phyloP scores from a whole-genome alignment of 2,797 vertebrate species.

The Rhinoraja longicauda region DNA sequence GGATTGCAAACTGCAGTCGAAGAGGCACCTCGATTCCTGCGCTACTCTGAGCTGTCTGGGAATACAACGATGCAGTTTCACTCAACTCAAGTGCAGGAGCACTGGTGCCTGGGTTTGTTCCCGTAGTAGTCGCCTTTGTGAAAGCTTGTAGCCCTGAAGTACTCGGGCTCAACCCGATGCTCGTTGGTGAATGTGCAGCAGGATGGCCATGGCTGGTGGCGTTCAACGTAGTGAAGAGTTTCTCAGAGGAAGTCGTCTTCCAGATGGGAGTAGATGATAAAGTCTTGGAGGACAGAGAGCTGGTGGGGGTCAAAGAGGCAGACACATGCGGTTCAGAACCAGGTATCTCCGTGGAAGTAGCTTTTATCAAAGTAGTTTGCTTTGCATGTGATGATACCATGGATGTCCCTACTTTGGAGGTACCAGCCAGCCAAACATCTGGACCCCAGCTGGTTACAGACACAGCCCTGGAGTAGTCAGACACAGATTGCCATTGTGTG shows the following conservation, averaged over 20 bases:
- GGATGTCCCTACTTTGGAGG: not conserved
- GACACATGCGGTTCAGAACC: not conserved
- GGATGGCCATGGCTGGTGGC: not conserved
- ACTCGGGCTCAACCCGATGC: no score
- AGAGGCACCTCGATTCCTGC: not conserved
- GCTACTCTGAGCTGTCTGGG: not conserved
- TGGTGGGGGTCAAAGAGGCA: not conserved
- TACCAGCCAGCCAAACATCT: not conserved
- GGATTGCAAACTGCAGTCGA: constrained; percentile 38
- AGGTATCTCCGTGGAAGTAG: not conserved
- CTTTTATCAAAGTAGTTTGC: not conserved
- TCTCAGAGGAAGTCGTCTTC: not conserved
- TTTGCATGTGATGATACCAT: not conserved
- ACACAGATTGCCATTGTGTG: not conserved
- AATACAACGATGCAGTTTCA: not conserved
- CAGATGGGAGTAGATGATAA: no score
- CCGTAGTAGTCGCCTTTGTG: not conserved
- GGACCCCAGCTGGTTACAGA: not conserved
- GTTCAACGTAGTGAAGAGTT: not conserved
- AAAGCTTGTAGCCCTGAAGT: not conserved
- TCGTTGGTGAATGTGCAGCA: not conserved
- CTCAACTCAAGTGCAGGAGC: not conserved
- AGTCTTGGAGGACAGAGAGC: not conserved
- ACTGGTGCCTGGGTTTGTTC: not conserved
- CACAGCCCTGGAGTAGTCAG: not conserved